Evolutionary conservation across 2,113 vertebrate genomes (phyloP), one percentile per base, ranked within the genome.

Genomic region (Anseranas semipalmata): DNA sequence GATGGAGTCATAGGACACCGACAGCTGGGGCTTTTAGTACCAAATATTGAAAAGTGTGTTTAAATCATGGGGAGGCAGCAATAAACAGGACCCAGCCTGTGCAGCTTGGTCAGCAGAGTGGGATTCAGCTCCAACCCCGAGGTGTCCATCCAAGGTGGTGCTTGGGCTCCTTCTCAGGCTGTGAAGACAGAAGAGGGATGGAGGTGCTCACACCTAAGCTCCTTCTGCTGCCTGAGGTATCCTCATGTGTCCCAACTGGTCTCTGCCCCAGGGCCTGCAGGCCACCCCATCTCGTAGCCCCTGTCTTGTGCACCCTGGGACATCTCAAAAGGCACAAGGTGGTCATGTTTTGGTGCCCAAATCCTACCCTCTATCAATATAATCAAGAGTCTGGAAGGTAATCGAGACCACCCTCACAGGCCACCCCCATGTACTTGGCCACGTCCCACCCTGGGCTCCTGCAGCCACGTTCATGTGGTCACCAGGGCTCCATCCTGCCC

Each of bases 401-500:
- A 53, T 32, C 0, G 4, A 77, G n/a, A 28, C 27, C 86, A 15
- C 11, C 28, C 28, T 3, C 6, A 45, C 8, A 65, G 19, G 43
- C 24, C 46, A 80, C 16, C 16, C 77, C 46, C 43, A 11, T 12
- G n/a, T 59, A 25, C 37, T 89, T 3, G 0, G 55, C 32, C 46
- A 13, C 35, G 28, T 41, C 37, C 55, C 68, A 81, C 11, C 13
- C 17, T n/a, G 43, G 20, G 6, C 50, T 94, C 45, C 82, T 65
- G 41, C 43, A 52, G 39, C 41, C 3, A 0, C 3, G 11, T 66
- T 74, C 39, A 56, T 0, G 0, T 32, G 15, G 12, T 50, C 74
- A 65, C 66, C 77, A 75, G 74, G 19, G 37, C 60, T 91, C 56
- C 39, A 16, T 52, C 14, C 48, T 72, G 58, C 72, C 70, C 39